Evolutionary conservation across 2,113 vertebrate species (phyloP).

Genomic region (Crotalus viridis): DNA sequence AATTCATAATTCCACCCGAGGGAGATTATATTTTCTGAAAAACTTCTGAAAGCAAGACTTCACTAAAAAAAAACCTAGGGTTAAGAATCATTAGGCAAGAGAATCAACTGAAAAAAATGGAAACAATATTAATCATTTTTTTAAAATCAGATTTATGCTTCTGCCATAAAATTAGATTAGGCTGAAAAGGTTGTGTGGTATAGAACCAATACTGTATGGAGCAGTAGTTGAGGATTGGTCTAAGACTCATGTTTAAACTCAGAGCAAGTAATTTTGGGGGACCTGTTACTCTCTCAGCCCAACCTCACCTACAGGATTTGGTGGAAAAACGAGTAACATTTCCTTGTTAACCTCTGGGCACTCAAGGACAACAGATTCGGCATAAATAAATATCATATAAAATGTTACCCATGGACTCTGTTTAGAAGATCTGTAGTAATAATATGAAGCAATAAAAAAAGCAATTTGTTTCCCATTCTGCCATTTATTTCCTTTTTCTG

Average conservation of each 20-base stretch:
- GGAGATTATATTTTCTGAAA: neutral
- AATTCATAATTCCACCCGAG: neutral
- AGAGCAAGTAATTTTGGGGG: neutral
- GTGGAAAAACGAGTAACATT: neutral
- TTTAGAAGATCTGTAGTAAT: neutral
- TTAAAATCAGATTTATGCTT: neutral
- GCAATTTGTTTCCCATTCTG: neutral
- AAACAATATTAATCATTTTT: neutral
- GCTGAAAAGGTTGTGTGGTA: neutral
- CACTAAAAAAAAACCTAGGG: neutral
- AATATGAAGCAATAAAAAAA: neutral
- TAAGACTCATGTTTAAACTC: neutral
- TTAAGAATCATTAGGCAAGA: neutral
- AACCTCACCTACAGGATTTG: neutral
- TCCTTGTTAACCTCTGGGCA: neutral
- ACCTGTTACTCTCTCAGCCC: neutral
- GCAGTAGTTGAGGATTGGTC: neutral
- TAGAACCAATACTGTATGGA: neutral
- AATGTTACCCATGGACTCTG: neutral
- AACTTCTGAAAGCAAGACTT: neutral
- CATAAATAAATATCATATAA: neutral
- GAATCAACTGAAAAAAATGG: neutral
- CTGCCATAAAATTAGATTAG: neutral
- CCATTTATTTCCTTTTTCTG: neutral
- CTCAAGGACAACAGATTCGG: neutral